Evolutionary conservation across 2,888 invertebrate genomes (phyloP).

Genomic region (Andrena marginata): DNA sequence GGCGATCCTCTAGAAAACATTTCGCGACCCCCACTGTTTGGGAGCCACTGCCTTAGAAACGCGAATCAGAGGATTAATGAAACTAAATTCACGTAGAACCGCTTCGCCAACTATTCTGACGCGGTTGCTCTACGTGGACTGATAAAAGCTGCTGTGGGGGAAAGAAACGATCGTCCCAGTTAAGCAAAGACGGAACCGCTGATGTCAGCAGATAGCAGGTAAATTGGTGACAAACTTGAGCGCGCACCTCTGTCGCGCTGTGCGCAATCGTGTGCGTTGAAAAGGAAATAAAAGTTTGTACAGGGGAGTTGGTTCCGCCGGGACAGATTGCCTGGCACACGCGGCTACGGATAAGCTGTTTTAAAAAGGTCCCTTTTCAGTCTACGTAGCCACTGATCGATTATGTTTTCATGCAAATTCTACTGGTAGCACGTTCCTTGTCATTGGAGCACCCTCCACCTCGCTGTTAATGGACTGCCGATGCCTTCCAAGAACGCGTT

Average conservation of each 20-base stretch:
- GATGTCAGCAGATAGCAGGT: slow-evolving; percentile 15
- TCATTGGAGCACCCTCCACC: slow-evolving; percentile 12
- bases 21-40: too few relatives aligned
- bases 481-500: slow-evolving; percentile 11
- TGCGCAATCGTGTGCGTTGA: background rate
- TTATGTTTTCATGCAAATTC: slow-evolving; percentile 33
- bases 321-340: background rate
- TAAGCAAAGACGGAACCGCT: slow-evolving; percentile 18
- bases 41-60: background rate
- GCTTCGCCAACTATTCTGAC: background rate
- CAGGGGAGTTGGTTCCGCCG: background rate
- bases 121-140: background rate
- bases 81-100: slow-evolving; percentile 8
- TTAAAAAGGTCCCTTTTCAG: background rate
- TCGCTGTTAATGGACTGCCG: slow-evolving; percentile 22
- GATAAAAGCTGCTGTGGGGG: slow-evolving; percentile 1
- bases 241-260: background rate
- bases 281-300: background rate
- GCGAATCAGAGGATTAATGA: background rate
- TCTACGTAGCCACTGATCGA: slow-evolving; percentile 17
- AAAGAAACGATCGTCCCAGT: slow-evolving; percentile 15
- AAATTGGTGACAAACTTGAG: slow-evolving; percentile 4
- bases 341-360: background rate
- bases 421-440: background rate
- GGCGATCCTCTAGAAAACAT: too few relatives aligned